A percentile compares a stretch with the other conserved stretches of the same genome.
phyloP scores from a whole-genome alignment of 1,140 invertebrate species.

The Aphelinus certus region DNA sequence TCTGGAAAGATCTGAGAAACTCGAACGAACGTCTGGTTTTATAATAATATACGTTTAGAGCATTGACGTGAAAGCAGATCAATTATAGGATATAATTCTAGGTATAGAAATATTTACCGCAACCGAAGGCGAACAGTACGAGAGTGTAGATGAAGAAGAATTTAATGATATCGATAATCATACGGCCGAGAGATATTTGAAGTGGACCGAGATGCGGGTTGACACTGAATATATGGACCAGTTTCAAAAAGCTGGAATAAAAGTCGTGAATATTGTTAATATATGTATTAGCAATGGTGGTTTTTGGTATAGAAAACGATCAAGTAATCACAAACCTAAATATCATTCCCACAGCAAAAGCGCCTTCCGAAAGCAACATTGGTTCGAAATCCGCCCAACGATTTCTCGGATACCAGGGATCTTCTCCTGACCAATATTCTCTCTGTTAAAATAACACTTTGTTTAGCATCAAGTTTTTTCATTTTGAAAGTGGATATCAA shows the following conservation, averaged over 20 bases:
- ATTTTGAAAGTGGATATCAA: conserved; percentile 10
- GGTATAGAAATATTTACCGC: conserved; percentile 67
- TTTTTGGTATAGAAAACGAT: conserved; percentile 7
- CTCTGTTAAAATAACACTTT: conserved; percentile 62
- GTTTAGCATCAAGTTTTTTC: too few species aligned
- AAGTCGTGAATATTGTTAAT: conserved; percentile 4
- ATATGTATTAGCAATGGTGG: conserved; percentile 16
- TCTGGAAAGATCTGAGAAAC: too few species aligned
- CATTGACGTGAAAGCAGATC: too few species aligned
- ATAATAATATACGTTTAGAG: too few species aligned
- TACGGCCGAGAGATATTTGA: conserved; percentile 87
- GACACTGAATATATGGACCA: conserved; percentile 95
- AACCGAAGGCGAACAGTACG: conserved; percentile 89
- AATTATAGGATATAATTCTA: too few species aligned
- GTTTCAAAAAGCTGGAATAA: conserved; percentile 81
- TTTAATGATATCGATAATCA: conserved; percentile 93
- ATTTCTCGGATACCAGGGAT: conserved; percentile 86
- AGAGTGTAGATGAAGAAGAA: conserved; percentile 94
- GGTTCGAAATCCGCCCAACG: conserved; percentile 94
- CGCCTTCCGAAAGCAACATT: conserved; percentile 91
- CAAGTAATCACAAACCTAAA: conserved; percentile 72
- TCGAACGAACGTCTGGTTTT: too few species aligned
- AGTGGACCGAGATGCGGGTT: conserved; percentile 93
- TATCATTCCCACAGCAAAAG: conserved; percentile 94
- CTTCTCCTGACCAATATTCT: conserved; percentile 75